phyloP scores from a whole-genome alignment of 23 tunicate genomes.

The Ciona savignyi region DNA sequence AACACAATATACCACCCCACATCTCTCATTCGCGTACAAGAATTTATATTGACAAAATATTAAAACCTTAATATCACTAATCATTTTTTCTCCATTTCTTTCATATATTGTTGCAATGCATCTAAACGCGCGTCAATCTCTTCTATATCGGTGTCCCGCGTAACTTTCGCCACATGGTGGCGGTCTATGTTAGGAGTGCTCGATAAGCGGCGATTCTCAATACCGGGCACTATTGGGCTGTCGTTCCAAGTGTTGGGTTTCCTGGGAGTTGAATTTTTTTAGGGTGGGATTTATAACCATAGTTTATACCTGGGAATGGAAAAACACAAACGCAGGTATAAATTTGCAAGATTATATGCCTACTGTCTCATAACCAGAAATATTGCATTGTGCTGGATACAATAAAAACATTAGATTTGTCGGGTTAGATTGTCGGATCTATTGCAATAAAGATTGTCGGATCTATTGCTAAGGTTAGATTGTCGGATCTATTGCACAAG shows the following conservation, averaged over 20 bases:
- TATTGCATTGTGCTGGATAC: background rate
- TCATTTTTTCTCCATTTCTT: conserved; percentile 39
- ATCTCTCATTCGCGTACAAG: no score
- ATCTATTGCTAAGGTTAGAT: no score
- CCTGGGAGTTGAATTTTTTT: no score
- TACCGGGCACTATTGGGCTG: conserved; percentile 9
- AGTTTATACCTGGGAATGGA: no score
- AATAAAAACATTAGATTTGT: background rate
- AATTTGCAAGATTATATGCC: no score
- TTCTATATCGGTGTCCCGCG: conserved; percentile 57
- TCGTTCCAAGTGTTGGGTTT: conserved; percentile 14
- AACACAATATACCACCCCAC: no score
- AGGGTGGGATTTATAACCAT: no score
- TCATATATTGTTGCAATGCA: conserved; percentile 86
- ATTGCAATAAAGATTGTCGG: background rate
- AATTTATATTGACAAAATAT: no score
- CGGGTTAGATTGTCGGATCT: background rate
- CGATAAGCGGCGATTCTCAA: conserved; percentile 29
- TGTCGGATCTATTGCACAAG: no score
- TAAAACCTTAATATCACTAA: no score
- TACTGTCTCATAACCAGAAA: no score
- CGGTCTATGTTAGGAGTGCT: conserved; percentile 60
- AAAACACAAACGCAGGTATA: no score
- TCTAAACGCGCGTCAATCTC: conserved; percentile 87
- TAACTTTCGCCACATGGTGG: background rate